A percentile compares a stretch with the other conserved stretches of the same genome.
These are phyloP conservation scores for Palloptera scutellata DNA, from an alignment of 2,888 invertebrate species.

Conservation along the genomic window DNA sequence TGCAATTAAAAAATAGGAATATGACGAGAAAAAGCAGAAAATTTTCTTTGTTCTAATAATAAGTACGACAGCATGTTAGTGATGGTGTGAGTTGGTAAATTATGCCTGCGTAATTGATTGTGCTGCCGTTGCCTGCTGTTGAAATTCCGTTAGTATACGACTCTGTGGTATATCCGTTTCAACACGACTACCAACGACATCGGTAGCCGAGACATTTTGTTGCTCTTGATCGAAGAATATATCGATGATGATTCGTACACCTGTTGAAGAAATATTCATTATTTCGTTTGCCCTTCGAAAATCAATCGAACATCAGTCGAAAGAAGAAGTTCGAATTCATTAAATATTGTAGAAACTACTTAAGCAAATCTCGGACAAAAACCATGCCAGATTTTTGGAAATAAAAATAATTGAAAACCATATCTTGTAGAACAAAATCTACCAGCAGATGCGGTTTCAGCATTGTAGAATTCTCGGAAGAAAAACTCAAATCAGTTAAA, in stretches of 20 bases:
- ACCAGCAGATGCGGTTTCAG: no score
- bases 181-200: slow-evolving; percentile 58
- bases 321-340: not conserved
- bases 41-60: slow-evolving; percentile 1
- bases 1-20: not conserved
- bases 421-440: no score
- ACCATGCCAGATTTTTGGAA: no score
- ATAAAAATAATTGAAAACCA: no score
- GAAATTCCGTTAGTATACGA: slow-evolving; percentile 59
- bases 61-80: slow-evolving; percentile 5
- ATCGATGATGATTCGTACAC: slow-evolving; percentile 61
- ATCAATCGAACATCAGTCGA: not conserved
- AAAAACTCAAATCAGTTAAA: no score
- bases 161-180: slow-evolving; percentile 62
- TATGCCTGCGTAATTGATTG: slow-evolving; percentile 8
- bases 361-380: no score
- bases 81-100: not conserved
- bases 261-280: slow-evolving; percentile 36
- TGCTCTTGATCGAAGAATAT: slow-evolving; percentile 55
- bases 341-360: no score
- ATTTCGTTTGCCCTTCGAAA: not conserved
- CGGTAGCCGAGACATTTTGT: slow-evolving; percentile 41
- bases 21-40: not conserved
- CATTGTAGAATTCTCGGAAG: no score
- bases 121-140: slow-evolving; percentile 45